phyloP scores from a whole-genome alignment of 1,140 invertebrate species.

The Pseudomyrmex gracilis region DNA sequence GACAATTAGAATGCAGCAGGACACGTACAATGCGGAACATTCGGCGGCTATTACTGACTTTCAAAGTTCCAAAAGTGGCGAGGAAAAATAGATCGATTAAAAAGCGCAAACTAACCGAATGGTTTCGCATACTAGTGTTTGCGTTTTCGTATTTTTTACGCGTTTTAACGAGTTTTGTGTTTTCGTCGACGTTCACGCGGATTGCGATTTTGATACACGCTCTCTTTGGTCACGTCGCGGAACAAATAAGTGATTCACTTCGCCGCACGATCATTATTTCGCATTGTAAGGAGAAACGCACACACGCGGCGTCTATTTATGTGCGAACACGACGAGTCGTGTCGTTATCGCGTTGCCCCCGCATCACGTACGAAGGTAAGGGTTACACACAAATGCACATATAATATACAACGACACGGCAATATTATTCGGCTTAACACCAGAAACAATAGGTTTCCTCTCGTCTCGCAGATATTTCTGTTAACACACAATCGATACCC shows the following conservation, averaged over 20 bases:
- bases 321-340: not conserved
- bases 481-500: constrained; percentile 52
- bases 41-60: not conserved
- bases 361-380: not conserved
- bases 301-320: constrained; percentile 4
- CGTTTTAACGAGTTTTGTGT: too few relatives aligned
- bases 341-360: not conserved
- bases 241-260: too few relatives aligned
- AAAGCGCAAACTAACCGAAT: too few relatives aligned
- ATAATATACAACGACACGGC: constrained; percentile 23
- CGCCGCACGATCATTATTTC: constrained; percentile 1
- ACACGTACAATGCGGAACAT: not conserved
- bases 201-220: too few relatives aligned
- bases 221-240: too few relatives aligned
- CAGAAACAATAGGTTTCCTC: constrained; percentile 23
- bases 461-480: constrained; percentile 46
- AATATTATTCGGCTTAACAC: constrained; percentile 49
- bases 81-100: not conserved
- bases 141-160: too few relatives aligned
- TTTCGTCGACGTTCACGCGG: too few relatives aligned
- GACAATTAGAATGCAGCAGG: not conserved
- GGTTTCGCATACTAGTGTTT: too few relatives aligned
- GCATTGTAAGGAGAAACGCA: not conserved
- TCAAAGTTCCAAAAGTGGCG: not conserved
- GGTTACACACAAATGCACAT: constrained; percentile 26